phyloP scores from a whole-genome alignment of 2,888 invertebrate species.

The Mesoligia furuncula region DNA sequence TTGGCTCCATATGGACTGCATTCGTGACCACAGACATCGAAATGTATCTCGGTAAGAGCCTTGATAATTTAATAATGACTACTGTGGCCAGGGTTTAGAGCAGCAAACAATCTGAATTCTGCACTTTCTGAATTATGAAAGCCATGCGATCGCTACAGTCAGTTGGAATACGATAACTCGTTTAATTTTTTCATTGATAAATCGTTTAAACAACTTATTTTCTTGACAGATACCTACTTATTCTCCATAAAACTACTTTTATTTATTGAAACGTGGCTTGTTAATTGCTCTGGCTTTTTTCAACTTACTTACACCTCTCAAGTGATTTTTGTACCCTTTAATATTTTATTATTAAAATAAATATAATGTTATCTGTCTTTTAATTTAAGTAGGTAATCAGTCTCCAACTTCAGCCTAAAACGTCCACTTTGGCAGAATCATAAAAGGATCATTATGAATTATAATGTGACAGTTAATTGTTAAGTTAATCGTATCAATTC shows the following conservation, averaged over 20 bases:
- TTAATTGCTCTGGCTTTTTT: not conserved
- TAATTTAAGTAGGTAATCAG: not conserved
- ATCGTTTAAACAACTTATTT: not conserved
- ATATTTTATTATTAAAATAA: not conserved
- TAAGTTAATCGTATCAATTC: no score
- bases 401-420: no score
- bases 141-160: not conserved
- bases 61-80: not conserved
- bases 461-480: no score
- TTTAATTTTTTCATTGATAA: not conserved
- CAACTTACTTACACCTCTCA: no score
- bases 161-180: not conserved
- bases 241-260: not conserved
- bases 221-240: not conserved
- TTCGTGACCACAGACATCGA: constrained; percentile 83
- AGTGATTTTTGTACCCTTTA: no score
- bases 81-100: not conserved
- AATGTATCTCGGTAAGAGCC: constrained; percentile 83
- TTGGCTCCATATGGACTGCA: constrained; percentile 85
- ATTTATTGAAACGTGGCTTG: not conserved
- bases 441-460: no score
- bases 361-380: not conserved
- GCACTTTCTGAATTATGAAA: not conserved
- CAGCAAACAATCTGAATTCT: not conserved
- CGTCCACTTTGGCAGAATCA: no score